Evolutionary conservation across 2,888 invertebrate genomes (phyloP), one percentile per base, ranked within the genome.

Genomic region (Luperina testacea): DNA sequence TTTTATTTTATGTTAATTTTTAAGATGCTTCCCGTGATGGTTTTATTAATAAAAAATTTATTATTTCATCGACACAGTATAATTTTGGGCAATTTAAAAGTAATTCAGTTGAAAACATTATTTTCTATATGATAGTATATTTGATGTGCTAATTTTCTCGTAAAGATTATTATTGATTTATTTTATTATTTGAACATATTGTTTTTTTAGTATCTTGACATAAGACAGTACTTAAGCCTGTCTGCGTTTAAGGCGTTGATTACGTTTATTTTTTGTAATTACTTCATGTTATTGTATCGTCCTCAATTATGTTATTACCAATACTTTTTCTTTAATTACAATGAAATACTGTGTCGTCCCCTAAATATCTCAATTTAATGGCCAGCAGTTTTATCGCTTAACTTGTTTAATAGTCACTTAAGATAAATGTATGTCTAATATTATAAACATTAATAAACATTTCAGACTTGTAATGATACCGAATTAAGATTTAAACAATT

Each of bases 351-450:
- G 88, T 92, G 89, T 91, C 88, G 85, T 89, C 88, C 90, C 59
- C 88, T 84, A 89, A 87, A 88, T 90, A 91, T 91, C 90, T 90
- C 88, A 92, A 84, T 87, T 84, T 86, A 91, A 94, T 91, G 94
- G 94, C 94, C 94, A 94, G 94, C 93, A 94, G 84, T 91, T 90
- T 91, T 92, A 91, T 91, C 90, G 85, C 85, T 90, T 89, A 89
- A 90, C 90, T 88, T 88, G 83, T 87, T 87, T 87, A 89, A 91
- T 92, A 93, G 91, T 91, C 88, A 89, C 84, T 77, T 93, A 92
- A 93, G 91, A 86, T 91, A 89, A 90, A 87, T 87, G 78, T 91
- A 90, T 86, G 85, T 90, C 83, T 90, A 86, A 86, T 87, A 83
- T 68, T 87, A 87, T 89, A 84, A 83, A 83, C 82, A 83, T 83